Conservation (phyloP, 2,113 vertebrate species). For the Oreochromis spilurus region DNA sequence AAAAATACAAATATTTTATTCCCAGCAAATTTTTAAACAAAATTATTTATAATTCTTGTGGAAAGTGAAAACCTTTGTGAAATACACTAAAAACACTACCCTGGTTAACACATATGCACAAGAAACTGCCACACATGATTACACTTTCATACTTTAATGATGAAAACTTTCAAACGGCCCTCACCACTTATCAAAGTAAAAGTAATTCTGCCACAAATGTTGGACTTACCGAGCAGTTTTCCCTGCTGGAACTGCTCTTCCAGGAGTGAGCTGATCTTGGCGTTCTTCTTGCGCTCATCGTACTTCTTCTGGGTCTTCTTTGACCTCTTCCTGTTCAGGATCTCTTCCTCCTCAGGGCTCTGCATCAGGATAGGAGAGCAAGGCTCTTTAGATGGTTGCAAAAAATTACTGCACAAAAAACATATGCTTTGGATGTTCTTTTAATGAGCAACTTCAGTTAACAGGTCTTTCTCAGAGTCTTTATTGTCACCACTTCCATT, state of each 20-base stretch:
- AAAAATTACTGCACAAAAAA: not conserved
- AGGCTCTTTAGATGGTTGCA: not conserved
- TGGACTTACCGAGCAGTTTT: conserved; percentile 89
- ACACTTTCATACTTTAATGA: not conserved
- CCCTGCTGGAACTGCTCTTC: conserved; percentile 98
- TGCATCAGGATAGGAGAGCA: conserved; percentile 25
- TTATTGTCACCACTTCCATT: conserved; percentile 76
- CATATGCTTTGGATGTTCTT: not conserved
- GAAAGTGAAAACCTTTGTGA: not conserved
- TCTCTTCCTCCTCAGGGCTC: conserved; percentile 96
- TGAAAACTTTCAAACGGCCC: not conserved
- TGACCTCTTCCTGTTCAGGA: conserved; percentile 96
- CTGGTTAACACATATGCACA: not conserved
- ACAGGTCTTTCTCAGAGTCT: conserved; percentile 79
- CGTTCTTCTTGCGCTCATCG: conserved; percentile 87
- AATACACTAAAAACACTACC: not conserved
- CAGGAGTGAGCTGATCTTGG: conserved; percentile 89
- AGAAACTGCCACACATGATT: not conserved
- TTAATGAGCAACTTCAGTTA: not conserved
- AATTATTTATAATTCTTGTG: not conserved
- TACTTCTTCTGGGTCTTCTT: conserved; percentile 98
- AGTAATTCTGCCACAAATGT: not conserved
- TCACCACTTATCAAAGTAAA: not conserved
- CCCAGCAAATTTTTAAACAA: not conserved
- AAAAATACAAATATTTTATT: not conserved